Evolutionary conservation across 2,113 vertebrate species (phyloP).

Genomic region (Sardina pilchardus): DNA sequence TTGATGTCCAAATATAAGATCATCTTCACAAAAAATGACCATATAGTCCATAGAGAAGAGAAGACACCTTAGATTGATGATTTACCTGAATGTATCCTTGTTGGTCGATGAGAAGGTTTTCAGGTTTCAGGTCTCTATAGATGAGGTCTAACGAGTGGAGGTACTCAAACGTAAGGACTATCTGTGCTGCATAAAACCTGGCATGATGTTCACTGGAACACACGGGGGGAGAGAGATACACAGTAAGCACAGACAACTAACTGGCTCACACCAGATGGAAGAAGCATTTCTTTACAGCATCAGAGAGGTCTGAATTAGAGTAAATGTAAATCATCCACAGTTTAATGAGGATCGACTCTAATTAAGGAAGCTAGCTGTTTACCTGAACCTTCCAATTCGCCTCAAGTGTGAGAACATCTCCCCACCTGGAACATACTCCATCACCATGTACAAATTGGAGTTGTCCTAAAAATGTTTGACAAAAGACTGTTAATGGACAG

Average conservation of each 20-base stretch:
- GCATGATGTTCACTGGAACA: constrained; percentile 91
- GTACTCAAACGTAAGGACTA: constrained; percentile 99
- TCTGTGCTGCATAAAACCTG: constrained; percentile 99
- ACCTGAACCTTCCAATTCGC: constrained; percentile 99
- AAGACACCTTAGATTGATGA: neutral
- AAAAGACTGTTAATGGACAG: constrained; percentile 3
- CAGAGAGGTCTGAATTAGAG: neutral
- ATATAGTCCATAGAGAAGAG: too few species aligned
- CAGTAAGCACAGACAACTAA: constrained; percentile 25
- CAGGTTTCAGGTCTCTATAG: constrained; percentile 99
- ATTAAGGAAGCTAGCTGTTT: constrained; percentile 24
- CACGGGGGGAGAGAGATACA: constrained; percentile 43
- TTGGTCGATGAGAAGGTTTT: constrained; percentile 99
- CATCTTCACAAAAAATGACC: neutral
- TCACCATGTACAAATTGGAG: constrained; percentile 99
- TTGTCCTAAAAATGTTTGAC: constrained; percentile 81
- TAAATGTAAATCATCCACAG: too few species aligned
- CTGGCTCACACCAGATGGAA: neutral
- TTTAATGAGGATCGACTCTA: neutral
- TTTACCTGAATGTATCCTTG: constrained; percentile 99
- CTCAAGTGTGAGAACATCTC: constrained; percentile 99
- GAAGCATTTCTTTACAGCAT: neutral
- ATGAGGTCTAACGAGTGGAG: constrained; percentile 99
- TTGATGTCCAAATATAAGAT: neutral
- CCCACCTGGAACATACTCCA: constrained; percentile 98